Evolutionary conservation across 1,140 invertebrate genomes (phyloP).

Genomic region (Lepidurus couesii): DNA sequence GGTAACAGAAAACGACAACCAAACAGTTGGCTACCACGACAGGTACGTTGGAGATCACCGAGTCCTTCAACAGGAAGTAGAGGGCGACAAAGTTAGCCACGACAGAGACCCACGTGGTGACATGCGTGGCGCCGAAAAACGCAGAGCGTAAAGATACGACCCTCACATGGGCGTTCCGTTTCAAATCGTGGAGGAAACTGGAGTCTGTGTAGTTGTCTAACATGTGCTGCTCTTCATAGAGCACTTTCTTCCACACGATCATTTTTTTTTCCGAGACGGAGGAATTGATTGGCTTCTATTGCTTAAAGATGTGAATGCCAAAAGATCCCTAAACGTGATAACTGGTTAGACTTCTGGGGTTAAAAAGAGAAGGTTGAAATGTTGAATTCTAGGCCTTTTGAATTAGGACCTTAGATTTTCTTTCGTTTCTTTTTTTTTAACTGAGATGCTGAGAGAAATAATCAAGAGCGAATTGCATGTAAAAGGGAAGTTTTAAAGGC

Average conservation of each 20-base stretch:
- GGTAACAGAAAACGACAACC: conserved; percentile 19
- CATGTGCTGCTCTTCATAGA: neutral
- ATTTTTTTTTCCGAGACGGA: neutral
- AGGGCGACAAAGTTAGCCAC: conserved; percentile 35
- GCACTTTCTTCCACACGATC: neutral
- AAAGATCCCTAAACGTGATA: neutral
- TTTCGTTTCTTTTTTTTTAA: too few relatives aligned
- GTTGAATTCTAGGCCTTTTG: too few relatives aligned
- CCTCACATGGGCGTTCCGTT: neutral
- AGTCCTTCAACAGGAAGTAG: conserved; percentile 34
- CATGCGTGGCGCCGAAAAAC: neutral
- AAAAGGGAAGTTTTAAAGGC: too few relatives aligned
- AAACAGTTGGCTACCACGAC: conserved; percentile 22
- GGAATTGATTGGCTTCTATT: neutral
- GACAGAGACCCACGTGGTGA: neutral
- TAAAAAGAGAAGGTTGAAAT: too few relatives aligned
- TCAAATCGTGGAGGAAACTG: neutral
- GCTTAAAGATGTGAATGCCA: neutral
- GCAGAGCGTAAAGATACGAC: neutral
- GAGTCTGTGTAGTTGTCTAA: neutral
- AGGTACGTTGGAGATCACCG: conserved; percentile 30
- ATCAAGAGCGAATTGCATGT: too few relatives aligned
- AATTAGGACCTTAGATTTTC: too few relatives aligned
- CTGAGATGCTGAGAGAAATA: too few relatives aligned
- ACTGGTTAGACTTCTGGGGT: too few relatives aligned